Evolutionary conservation across 2,797 vertebrate species (phyloP).

Genomic region (Thripadectes ignobilis): DNA sequence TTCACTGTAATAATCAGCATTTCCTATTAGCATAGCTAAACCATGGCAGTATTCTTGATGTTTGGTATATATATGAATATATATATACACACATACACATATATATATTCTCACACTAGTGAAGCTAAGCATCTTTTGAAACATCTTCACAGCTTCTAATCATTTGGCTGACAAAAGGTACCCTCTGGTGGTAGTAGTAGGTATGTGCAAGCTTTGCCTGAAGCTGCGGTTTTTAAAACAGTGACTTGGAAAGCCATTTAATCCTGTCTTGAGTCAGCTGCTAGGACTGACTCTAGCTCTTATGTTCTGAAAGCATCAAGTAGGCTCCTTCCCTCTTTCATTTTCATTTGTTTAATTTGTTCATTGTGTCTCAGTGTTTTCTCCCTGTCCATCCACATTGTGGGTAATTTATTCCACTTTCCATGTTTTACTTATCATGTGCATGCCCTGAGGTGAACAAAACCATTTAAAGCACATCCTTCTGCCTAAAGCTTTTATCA

Average conservation of each 20-base stretch:
- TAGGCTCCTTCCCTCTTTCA: neutral
- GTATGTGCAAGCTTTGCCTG: neutral
- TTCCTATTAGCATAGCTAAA: neutral
- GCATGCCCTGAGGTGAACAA: neutral
- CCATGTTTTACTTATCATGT: neutral
- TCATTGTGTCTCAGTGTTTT: neutral
- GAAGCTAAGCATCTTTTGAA: neutral
- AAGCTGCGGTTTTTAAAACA: neutral
- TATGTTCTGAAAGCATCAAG: neutral
- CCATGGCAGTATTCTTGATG: neutral
- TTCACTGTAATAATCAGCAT: neutral
- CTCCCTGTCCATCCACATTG: neutral
- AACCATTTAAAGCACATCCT: neutral
- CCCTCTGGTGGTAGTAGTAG: constrained; percentile 25
- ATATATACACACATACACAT: neutral
- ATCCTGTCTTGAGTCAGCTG: neutral
- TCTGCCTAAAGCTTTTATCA: neutral
- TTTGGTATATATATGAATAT: neutral
- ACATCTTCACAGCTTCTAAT: neutral
- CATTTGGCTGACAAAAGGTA: neutral
- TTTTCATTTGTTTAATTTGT: neutral
- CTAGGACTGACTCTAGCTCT: neutral
- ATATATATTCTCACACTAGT: neutral
- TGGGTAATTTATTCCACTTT: neutral
- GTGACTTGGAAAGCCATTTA: neutral